phyloP scores from a whole-genome alignment of 2,888 invertebrate genomes.

The Nasonovia ribisnigri region DNA sequence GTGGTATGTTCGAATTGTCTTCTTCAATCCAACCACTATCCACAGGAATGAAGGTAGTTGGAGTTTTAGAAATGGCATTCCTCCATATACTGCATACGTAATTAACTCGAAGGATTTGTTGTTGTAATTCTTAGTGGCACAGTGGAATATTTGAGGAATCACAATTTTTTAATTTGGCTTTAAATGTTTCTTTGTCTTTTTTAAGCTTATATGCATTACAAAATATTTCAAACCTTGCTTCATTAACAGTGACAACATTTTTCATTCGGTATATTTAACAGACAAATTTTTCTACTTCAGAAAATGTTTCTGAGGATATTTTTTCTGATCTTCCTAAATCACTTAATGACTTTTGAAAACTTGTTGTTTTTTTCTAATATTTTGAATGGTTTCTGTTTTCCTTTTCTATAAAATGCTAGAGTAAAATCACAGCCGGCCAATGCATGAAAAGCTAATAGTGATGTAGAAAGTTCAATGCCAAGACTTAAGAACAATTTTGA shows the following conservation, averaged over 20 bases:
- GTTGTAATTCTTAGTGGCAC: not conserved
- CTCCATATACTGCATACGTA: not conserved
- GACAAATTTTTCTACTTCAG: slow-evolving; percentile 14
- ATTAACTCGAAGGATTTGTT: not conserved
- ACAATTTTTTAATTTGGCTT: not conserved
- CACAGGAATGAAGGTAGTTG: not conserved
- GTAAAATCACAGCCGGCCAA: not conserved
- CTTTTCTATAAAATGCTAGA: not conserved
- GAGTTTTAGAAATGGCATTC: not conserved
- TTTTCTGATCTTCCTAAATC: not conserved
- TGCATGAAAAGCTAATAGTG: not conserved
- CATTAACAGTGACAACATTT: slow-evolving; percentile 24
- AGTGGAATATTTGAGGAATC: slow-evolving; percentile 6
- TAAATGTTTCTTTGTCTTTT: not conserved
- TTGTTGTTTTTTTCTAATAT: not conserved
- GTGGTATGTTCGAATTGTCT: slow-evolving; percentile 57
- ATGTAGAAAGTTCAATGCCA: not conserved
- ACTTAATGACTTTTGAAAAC: slow-evolving; percentile 13
- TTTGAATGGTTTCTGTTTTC: not conserved
- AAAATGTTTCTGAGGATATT: slow-evolving; percentile 14
- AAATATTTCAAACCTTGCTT: slow-evolving; percentile 23
- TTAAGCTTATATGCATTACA: not conserved
- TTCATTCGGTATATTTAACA: slow-evolving; percentile 15
- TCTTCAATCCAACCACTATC: not conserved
- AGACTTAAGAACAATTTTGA: not conserved